Evolutionary conservation across 2,113 vertebrate genomes (phyloP).

Genomic region (Entomyzon cyanotis): DNA sequence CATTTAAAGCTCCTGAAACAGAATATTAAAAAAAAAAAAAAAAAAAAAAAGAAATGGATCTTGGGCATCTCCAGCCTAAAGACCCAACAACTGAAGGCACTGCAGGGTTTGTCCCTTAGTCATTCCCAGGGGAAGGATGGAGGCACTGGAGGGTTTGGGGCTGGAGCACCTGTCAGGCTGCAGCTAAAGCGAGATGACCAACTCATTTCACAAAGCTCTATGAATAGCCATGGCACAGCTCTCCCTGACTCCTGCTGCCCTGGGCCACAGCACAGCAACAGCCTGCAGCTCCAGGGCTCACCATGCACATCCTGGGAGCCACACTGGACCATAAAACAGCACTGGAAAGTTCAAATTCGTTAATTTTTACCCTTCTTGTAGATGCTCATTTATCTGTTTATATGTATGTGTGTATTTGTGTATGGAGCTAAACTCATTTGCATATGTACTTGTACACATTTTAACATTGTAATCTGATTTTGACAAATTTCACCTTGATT

Average conservation of each 20-base stretch:
- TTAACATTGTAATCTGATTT: neutral
- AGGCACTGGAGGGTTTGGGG: neutral
- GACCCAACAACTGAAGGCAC: fast-evolving
- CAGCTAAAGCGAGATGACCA: neutral
- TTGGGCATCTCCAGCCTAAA: neutral
- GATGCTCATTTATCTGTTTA: no score
- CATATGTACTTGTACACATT: fast-evolving
- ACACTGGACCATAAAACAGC: fast-evolving
- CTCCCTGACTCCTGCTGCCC: neutral
- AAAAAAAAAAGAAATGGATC: neutral
- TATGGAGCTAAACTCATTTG: neutral
- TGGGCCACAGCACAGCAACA: neutral
- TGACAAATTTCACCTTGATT: neutral
- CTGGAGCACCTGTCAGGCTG: constrained; percentile 35
- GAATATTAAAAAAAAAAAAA: neutral
- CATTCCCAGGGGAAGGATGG: neutral
- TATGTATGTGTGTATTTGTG: neutral
- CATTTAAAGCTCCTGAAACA: neutral
- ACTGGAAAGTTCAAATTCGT: fast-evolving
- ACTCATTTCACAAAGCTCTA: constrained; percentile 29
- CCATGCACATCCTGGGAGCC: neutral
- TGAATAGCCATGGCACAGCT: neutral
- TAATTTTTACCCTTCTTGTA: fast-evolving
- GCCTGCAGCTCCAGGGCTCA: neutral
- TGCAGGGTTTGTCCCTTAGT: neutral